These are phyloP conservation scores for Ataeniobius toweri DNA, from an alignment of 2,797 vertebrate genomes.

Conservation along the genomic window DNA sequence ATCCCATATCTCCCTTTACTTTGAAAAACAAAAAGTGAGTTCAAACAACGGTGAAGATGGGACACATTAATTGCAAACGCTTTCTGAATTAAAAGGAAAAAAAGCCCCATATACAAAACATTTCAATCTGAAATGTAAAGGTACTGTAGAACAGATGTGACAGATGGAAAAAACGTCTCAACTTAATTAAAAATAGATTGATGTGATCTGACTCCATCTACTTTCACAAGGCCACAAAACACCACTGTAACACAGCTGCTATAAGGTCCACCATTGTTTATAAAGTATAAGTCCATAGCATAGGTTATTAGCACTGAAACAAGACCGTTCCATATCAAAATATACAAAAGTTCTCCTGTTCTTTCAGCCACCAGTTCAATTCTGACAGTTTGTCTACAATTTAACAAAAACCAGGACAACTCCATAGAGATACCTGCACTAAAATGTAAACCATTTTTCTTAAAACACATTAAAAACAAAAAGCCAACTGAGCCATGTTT, in stretches of 20 bases:
- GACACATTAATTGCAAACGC: not conserved
- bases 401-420: slow-evolving; percentile 61
- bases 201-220: slow-evolving; percentile 43
- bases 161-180: slow-evolving; percentile 32
- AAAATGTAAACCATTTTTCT: slow-evolving; percentile 75
- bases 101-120: slow-evolving; percentile 4
- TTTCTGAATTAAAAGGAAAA: slow-evolving; percentile 19
- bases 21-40: slow-evolving; percentile 12
- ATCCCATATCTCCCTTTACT: slow-evolving; percentile 25
- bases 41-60: not conserved
- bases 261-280: slow-evolving; percentile 69
- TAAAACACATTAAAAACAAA: slow-evolving; percentile 46
- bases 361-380: slow-evolving; percentile 45
- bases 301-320: slow-evolving; percentile 67
- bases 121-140: slow-evolving; percentile 21
- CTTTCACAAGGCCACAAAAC: slow-evolving; percentile 66
- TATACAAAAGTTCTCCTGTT: slow-evolving; percentile 44
- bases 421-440: slow-evolving; percentile 42
- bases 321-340: slow-evolving; percentile 70
- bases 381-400: slow-evolving; percentile 42
- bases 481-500: not conserved
- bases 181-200: slow-evolving; percentile 36
- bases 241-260: slow-evolving; percentile 48
- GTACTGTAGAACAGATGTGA: slow-evolving; percentile 23
- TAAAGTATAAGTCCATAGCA: slow-evolving; percentile 64